Evolutionary conservation across 2,888 invertebrate genomes (phyloP).

Genomic region (Anaspis maculata): DNA sequence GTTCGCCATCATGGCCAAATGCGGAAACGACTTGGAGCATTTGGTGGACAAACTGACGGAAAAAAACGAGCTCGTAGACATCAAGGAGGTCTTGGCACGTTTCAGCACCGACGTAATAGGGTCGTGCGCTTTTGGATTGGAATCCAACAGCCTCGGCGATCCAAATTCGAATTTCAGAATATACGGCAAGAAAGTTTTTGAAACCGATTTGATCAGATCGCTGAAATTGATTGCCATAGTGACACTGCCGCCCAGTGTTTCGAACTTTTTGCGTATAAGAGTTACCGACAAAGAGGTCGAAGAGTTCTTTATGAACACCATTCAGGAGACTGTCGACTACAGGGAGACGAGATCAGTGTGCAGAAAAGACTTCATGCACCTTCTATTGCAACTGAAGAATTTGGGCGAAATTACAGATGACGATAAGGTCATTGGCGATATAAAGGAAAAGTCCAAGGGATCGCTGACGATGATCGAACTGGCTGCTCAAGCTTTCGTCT

Average conservation of each 20-base stretch:
- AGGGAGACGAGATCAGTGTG: conserved; percentile 33
- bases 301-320: conserved; percentile 23
- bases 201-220: conserved; percentile 3
- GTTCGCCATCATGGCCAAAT: conserved; percentile 29
- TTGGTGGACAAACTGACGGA: conserved; percentile 35
- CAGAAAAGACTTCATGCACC: conserved; percentile 46
- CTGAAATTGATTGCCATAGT: conserved; percentile 6
- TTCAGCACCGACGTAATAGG: conserved; percentile 47
- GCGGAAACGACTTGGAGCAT: conserved; percentile 38
- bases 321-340: conserved; percentile 36
- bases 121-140: conserved; percentile 50
- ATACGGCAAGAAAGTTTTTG: conserved; percentile 17
- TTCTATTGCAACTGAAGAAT: conserved; percentile 41
- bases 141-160: conserved; percentile 47
- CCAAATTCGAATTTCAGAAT: conserved; percentile 43
- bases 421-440: conserved; percentile 7
- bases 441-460: conserved; percentile 7
- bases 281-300: conserved; percentile 10
- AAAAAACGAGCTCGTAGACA: conserved; percentile 21
- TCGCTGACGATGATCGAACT: conserved; percentile 13
- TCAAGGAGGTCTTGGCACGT: conserved; percentile 45
- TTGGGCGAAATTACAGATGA: conserved; percentile 20
- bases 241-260: conserved; percentile 4
- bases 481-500: conserved; percentile 18
- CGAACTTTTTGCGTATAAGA: conserved; percentile 4